Evolutionary conservation across 2,888 invertebrate species (phyloP), one percentile per base, ranked within the genome.

Genomic region (Platerodrilus igneus): DNA sequence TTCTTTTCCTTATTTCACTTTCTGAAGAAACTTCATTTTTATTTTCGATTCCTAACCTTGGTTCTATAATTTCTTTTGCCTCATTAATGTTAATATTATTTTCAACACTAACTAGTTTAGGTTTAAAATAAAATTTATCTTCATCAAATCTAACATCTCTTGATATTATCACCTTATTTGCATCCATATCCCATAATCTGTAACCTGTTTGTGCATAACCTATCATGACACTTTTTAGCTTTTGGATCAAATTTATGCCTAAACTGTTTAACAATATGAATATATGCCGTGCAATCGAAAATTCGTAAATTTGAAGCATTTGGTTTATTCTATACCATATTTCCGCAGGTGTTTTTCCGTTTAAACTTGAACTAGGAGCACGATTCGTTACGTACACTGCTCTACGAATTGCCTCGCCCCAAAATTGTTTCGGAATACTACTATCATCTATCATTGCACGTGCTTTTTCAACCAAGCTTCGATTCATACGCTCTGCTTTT

Each of bases 121-220:
- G 21, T 27, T 35, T 41, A 38, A 35, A 46, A 13, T 21, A n/a
- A 21, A 31, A 20, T 8, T n/a, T 21, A 16, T 18, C 18, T 26
- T 26, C 13, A 18, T 21, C 27, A 41, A 40, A 44, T 11, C 21
- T 9, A 9, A 47, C 49, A 37, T 46, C 39, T 29, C 47, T 46
- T 3, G 41, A 10, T 10, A 37, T 18, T 6, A 47, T 34, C 3
- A 49, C 27, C 17, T 44, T 47, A 29, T 40, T 8, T 34, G 37
- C 26, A 13, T 39, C 33, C 5, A 41, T 10, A 47, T 30, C 32
- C 45, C 47, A 50, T 3, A 50, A 18, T 19, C 47, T 44, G 26
- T 48, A 50, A 4, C 47, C 37, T 18, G 37, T 37, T 22, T 30
- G 14, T n/a, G 37, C 23, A 41, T 47, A 49, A 5, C 45, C 45